Conservation (phyloP, 2,113 vertebrate genomes). For the Stigmatopora nigra region DNA sequence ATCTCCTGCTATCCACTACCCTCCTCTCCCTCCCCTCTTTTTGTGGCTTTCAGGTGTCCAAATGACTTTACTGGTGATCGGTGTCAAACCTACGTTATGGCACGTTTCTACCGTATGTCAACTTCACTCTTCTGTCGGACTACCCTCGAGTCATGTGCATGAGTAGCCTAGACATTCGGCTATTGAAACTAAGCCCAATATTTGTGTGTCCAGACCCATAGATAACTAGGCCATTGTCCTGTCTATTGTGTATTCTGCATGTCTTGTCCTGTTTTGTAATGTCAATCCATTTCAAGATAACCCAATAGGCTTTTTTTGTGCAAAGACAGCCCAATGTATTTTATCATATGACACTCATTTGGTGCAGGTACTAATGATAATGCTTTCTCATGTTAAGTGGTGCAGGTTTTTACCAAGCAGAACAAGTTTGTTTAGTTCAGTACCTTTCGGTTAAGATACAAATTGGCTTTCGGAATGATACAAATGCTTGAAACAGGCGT, state of each 20-base stretch:
- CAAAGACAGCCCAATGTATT: slow-evolving; percentile 31
- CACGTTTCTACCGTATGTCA: slow-evolving; percentile 99
- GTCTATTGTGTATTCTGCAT: slow-evolving; percentile 47
- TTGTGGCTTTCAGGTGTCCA: slow-evolving; percentile 91
- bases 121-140: slow-evolving; percentile 82
- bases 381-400: slow-evolving; percentile 9
- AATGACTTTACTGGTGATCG: slow-evolving; percentile 99
- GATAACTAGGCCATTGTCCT: slow-evolving; percentile 35
- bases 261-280: slow-evolving; percentile 25
- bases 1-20: slow-evolving; percentile 70
- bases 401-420: background rate
- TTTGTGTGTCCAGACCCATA: slow-evolving; percentile 39
- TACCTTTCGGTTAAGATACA: no score
- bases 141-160: slow-evolving; percentile 63
- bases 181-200: slow-evolving; percentile 18
- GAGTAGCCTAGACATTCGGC: slow-evolving; percentile 32
- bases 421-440: background rate
- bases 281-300: slow-evolving; percentile 32
- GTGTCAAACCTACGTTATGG: slow-evolving; percentile 99
- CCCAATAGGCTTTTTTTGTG: slow-evolving; percentile 14
- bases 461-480: background rate
- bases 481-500: background rate
- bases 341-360: slow-evolving; percentile 10
- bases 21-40: slow-evolving; percentile 56
- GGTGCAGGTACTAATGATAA: slow-evolving; percentile 22